Evolutionary conservation across 1,140 invertebrate species (phyloP).

Genomic region (Drosophila mauritiana): DNA sequence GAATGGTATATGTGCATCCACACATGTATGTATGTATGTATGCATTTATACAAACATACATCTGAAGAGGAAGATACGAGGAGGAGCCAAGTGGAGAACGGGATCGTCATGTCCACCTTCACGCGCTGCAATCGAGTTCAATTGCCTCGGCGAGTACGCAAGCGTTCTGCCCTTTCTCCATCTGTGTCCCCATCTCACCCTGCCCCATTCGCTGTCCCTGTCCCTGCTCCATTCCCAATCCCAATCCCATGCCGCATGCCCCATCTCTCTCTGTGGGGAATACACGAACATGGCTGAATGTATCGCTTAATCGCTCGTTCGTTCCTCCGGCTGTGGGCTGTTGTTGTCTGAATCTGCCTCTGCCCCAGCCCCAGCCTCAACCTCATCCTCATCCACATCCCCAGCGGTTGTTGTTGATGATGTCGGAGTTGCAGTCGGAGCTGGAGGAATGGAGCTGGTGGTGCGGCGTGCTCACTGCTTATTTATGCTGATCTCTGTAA

Average conservation of each 20-base stretch:
- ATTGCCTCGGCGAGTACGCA: conserved; percentile 70
- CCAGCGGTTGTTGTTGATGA: conserved; percentile 12
- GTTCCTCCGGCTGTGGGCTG: conserved; percentile 36
- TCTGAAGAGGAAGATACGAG: background rate
- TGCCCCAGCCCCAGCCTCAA: background rate
- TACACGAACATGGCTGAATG: conserved; percentile 64
- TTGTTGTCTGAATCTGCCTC: conserved; percentile 18
- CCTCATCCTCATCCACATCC: background rate
- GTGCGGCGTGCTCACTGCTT: conserved; percentile 71
- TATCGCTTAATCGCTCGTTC: conserved; percentile 72
- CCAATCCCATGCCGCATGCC: conserved; percentile 3
- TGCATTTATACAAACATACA: background rate
- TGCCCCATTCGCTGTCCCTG: background rate
- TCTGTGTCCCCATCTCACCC: conserved; percentile 37
- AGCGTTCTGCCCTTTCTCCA: conserved; percentile 51
- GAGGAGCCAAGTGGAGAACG: conserved; percentile 27
- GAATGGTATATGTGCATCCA: background rate
- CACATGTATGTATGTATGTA: conserved; percentile 1
- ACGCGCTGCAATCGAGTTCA: conserved; percentile 72
- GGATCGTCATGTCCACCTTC: conserved; percentile 75
- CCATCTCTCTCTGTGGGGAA: conserved; percentile 46
- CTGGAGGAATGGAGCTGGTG: conserved; percentile 10
- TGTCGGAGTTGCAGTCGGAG: conserved; percentile 7
- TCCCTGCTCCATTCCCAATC: conserved; percentile 4
- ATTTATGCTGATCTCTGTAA: conserved; percentile 83